These are phyloP conservation scores for Strigamia maritima DNA, from an alignment of 2,888 invertebrate genomes.

Conservation along the genomic window DNA sequence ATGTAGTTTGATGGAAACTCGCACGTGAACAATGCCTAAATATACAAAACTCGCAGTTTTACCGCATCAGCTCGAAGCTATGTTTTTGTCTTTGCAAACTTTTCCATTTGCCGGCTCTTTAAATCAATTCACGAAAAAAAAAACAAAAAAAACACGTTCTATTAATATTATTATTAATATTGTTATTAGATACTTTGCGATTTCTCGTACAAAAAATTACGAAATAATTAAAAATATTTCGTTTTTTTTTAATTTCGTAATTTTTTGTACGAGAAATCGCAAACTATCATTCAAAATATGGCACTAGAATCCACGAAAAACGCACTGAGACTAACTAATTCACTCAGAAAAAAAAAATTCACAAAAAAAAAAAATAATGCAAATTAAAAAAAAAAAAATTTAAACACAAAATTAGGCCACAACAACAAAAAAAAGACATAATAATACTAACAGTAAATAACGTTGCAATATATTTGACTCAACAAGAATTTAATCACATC, in stretches of 20 bases:
- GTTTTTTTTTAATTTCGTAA: too few relatives aligned
- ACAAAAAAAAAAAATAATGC: too few relatives aligned
- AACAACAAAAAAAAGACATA: background rate
- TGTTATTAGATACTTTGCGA: too few relatives aligned
- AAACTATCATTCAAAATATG: background rate
- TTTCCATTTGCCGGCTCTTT: background rate
- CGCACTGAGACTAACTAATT: constrained; percentile 5
- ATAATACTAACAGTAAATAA: background rate
- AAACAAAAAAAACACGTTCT: background rate
- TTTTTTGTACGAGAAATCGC: too few relatives aligned
- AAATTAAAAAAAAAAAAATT: too few relatives aligned
- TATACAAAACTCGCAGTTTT: background rate
- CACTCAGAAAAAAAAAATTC: background rate
- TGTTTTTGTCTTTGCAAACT: background rate
- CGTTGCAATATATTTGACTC: background rate
- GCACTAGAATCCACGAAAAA: constrained; percentile 15
- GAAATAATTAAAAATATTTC: too few relatives aligned
- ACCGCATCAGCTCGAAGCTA: background rate
- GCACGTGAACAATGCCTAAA: background rate
- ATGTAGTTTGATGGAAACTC: background rate
- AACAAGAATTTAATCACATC: background rate
- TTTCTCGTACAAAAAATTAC: too few relatives aligned
- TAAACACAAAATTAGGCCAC: too few relatives aligned
- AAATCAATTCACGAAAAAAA: background rate
- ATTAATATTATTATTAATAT: background rate